Base-by-base conservation (phyloP, 2,113 vertebrate genomes). In the Nicator chloris region DNA sequence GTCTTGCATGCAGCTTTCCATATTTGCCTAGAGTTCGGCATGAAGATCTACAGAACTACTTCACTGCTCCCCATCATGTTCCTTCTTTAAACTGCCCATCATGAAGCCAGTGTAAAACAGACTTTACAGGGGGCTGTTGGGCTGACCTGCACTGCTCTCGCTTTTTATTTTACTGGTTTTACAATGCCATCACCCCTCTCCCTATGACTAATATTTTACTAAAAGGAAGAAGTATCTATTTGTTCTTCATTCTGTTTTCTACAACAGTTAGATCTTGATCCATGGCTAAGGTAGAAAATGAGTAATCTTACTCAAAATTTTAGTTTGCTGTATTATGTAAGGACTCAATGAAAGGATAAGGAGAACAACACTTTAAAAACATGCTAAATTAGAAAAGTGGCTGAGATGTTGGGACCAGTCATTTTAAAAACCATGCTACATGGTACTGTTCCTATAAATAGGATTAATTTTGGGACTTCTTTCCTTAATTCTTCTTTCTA, bases 1-100 rank as follows among this genome's bases (percentile, higher is more conserved):
- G 33, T 59, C 63, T 83, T 0, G 0, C 5, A 4, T 75, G 35
- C 30, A 71, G 13, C 7, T 88, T 87, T 59, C 27, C 6, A 1
- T 44, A 16, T 10, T 45, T 68, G 39, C 10, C 18, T 85, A 2
- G 44, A 71, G 44, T 44, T 93, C 7, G 3, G 42, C 0, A 1
- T 20, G 47, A 33, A 65, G 31, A 50, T 57, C 16, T 70, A 14
- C n/a, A 61, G 64, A 89, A 31, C 27, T 73, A 7, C 42, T 63
- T 63, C 22, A 24, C 10, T 80, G 15, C 9, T 82, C 6, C 35
- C 35, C 19, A 49, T 78, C 11, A 1, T 1, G 2, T 75, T 33
- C 27, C 27, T 54, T 16, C 35, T 83, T 91, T 44, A 57, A 65
- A 49, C 19, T 51, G 27, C 35, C 33, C 15, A 8, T 51, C 8